Evolutionary conservation across 2,888 invertebrate genomes (phyloP), one percentile per base, ranked within the genome.

Genomic region (Cephus spinipes): DNA sequence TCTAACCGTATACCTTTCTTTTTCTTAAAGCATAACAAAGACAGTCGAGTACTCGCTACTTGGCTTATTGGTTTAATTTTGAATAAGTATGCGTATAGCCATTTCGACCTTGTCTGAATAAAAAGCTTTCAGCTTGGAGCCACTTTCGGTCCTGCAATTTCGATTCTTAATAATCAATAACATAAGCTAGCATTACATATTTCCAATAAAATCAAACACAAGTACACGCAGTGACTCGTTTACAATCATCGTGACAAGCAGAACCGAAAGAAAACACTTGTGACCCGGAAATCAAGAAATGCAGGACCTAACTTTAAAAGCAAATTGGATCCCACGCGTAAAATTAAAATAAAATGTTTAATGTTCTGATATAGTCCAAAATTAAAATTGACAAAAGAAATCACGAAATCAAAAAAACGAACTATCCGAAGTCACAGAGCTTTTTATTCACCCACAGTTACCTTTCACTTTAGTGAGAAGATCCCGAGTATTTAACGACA

Each of bases 291-390:
- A 15, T 35, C 23, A 77, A 79, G 77, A 55, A 82, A 75, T 79
- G 83, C 55, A 68, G 34, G 36, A 36, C n/a, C 40, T 71, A 33
- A 30, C 71, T 71, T 71, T 71, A 30, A 74, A 35, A 74, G 74
- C 15, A 35, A 35, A n/a, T 30, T 15, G 12, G 35, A 35, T 34
- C 35, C 74, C 9, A n/a, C 11, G 79, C 74, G 69, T 79, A 78
- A 81, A 81, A 80, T 80, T 81, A 84, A 85, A 81, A 84, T 83
- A 80, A 82, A 81, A 83, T 76, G 83, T 85, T 82, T 76, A 77
- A 81, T 81, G 76, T 81, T 82, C 73, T 79, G 81, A 77, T 79
- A 81, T 78, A 71, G 79, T 84, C 82, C 76, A 82, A 84, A 85
- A 81, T 81, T 83, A 81, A 84, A 84, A 82, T 75, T 55, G 40